Base-by-base conservation (phyloP, 2,113 vertebrate genomes). In the Symphodus melops region DNA sequence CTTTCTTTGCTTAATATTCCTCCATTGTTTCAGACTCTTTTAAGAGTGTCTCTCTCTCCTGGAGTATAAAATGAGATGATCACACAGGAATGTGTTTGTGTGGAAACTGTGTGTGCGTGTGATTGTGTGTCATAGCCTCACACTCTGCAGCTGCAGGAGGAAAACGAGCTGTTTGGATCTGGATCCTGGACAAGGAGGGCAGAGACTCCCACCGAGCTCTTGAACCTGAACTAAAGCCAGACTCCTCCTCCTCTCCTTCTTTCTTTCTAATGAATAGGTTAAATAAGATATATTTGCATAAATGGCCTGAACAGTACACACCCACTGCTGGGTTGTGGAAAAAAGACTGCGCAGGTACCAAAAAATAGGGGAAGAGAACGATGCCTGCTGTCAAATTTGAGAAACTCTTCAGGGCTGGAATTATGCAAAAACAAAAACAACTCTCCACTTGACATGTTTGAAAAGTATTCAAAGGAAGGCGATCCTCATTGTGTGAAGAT, bases 131-230 rank as follows among this genome's bases (percentile, higher is more conserved):
- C 88, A 86, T 90, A 85, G 81, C 68, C 58, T 77, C 75, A 78
- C 88, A 72, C 82, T 82, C 54, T 75, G 79, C 56, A 52, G 63
- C 56, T 19, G 39, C 64, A 28, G 25, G 89, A 90, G 63, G 61
- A 86, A 93, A 92, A 93, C 86, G n/a, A 84, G 67, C 83, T 70
- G 82, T 82, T 85, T 88, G 77, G 85, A 87, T 89, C 86, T 87
- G 83, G 67, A 60, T 63, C 54, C 78, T 79, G 66, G 85, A 75
- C 19, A 74, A 61, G 21, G 44, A 77, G 65, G 61, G 75, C 51
- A 57, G 57, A 75, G 84, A 55, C 81, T 87, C 79, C 73, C 82
- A 68, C 65, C 82, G 78, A 88, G 75, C 59, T 54, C 73, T 60
- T 64, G 53, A 69, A 58, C 48, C 63, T 56, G 73, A 84, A 52